Conservation (phyloP, 2,888 invertebrate species). For the Drosophila merina region DNA sequence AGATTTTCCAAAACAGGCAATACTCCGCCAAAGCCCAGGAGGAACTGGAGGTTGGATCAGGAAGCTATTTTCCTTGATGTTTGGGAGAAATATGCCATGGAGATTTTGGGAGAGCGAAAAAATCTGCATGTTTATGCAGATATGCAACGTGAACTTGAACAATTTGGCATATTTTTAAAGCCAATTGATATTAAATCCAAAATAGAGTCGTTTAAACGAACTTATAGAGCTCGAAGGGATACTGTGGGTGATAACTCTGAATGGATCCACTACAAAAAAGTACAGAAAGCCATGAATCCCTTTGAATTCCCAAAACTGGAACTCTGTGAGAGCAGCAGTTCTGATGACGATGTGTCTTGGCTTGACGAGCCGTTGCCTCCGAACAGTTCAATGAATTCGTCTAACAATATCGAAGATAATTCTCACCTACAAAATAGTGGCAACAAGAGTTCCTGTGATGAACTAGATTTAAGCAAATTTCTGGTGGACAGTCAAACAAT, state of each 20-base stretch:
- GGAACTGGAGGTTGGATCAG: conserved; percentile 34
- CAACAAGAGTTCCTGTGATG: background rate
- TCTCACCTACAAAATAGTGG: background rate
- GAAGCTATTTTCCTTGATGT: conserved; percentile 46
- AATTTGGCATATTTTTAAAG: conserved; percentile 15
- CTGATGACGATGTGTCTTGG: conserved; percentile 24
- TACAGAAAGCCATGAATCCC: conserved; percentile 11
- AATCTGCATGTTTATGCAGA: conserved; percentile 24
- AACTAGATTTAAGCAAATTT: conserved; percentile 2
- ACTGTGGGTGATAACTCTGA: background rate
- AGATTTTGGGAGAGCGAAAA: conserved; percentile 8
- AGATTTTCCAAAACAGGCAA: background rate
- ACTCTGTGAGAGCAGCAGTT: background rate
- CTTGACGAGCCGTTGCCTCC: conserved; percentile 10
- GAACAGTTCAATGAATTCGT: background rate
- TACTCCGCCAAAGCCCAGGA: background rate
- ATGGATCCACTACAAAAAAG: conserved; percentile 44
- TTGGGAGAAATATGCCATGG: conserved; percentile 37
- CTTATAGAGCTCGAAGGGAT: conserved; percentile 30
- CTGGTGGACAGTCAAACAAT: conserved; percentile 1
- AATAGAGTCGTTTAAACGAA: conserved; percentile 41
- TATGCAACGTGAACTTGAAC: conserved; percentile 37
- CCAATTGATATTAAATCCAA: conserved; percentile 35
- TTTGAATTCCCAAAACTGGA: background rate
- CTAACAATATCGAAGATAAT: background rate